These are phyloP conservation scores for Alexandromys fortis DNA, from an alignment of 2,113 vertebrate genomes.

Conservation along the genomic window DNA sequence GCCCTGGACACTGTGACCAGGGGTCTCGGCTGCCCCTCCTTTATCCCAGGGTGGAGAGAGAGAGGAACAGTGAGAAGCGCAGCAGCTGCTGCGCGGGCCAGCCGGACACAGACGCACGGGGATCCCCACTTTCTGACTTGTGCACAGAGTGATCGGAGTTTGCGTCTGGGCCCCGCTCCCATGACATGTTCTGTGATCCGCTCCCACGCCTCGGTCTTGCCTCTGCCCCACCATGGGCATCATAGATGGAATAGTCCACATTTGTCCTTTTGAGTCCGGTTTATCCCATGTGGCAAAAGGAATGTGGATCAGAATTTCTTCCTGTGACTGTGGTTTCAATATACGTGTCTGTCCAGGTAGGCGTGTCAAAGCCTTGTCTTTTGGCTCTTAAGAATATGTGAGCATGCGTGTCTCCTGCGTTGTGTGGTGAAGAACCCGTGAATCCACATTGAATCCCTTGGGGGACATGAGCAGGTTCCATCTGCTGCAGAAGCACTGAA, in stretches of 20 bases:
- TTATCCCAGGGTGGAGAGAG: not conserved
- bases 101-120: not conserved
- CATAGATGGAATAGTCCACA: rapidly evolving
- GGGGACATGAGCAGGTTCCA: not conserved
- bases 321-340: not conserved
- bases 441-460: not conserved
- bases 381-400: not conserved
- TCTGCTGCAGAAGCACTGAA: not conserved
- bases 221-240: not conserved
- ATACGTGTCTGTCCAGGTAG: not conserved
- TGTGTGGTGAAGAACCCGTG: not conserved
- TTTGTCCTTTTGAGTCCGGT: rapidly evolving
- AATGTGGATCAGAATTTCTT: not conserved
- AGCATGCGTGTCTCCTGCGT: rapidly evolving
- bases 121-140: not conserved
- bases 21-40: not conserved
- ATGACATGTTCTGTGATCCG: not conserved
- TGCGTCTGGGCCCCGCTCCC: not conserved
- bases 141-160: not conserved
- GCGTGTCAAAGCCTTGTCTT: not conserved
- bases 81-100: not conserved
- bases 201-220: not conserved
- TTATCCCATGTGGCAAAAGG: too few species aligned
- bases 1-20: too few species aligned
- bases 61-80: not conserved